A percentile compares a stretch with the other conserved stretches of the same genome.
Conservation (phyloP, 1,140 invertebrate genomes). For the Camponotus vicinus region DNA sequence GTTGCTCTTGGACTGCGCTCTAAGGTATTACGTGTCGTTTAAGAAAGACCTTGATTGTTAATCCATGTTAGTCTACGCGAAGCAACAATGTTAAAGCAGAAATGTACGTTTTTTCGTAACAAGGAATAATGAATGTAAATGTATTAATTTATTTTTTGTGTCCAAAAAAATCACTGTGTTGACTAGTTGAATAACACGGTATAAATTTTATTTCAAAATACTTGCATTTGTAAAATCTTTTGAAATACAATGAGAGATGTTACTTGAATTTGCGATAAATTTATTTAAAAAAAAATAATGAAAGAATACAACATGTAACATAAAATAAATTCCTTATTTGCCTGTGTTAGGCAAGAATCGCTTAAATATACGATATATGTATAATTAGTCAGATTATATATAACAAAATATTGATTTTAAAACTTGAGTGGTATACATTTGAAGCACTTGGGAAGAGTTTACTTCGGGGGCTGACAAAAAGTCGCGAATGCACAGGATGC, state of each 20-base stretch:
- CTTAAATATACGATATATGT: not conserved
- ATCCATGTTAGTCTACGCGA: slow-evolving; percentile 48
- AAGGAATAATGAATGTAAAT: slow-evolving; percentile 42
- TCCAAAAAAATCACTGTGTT: no score
- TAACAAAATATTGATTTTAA: slow-evolving; percentile 21
- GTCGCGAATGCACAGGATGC: slow-evolving; percentile 28
- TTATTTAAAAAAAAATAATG: not conserved
- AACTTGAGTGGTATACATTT: slow-evolving; percentile 27
- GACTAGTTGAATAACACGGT: no score
- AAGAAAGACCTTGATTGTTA: slow-evolving; percentile 60
- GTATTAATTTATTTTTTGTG: no score
- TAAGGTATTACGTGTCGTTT: slow-evolving; percentile 42
- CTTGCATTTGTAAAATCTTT: not conserved
- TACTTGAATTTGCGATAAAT: not conserved
- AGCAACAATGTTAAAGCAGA: slow-evolving; percentile 13
- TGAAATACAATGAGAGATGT: not conserved
- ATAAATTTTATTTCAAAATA: not conserved
- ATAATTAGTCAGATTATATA: not conserved
- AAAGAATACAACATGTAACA: no score
- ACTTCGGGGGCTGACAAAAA: slow-evolving; percentile 24
- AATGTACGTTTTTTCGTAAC: slow-evolving; percentile 14
- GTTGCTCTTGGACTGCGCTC: slow-evolving; percentile 54
- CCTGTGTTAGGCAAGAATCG: not conserved
- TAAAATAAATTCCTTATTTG: not conserved
- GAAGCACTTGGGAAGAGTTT: slow-evolving; percentile 25